These are phyloP conservation scores for Nymphalis io DNA, from an alignment of 1,140 invertebrate genomes.

Conservation along the genomic window DNA sequence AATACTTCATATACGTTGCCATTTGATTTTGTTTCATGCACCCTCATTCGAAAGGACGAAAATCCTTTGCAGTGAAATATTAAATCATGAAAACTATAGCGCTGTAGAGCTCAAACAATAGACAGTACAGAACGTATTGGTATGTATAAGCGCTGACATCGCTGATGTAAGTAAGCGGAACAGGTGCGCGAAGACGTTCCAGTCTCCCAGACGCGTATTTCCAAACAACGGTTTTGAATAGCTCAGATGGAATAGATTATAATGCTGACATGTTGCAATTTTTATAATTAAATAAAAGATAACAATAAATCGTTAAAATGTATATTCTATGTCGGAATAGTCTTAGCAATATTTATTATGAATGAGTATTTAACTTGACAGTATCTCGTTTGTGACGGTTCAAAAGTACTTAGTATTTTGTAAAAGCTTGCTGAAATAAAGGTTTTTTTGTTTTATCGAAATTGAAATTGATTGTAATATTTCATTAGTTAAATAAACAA, in stretches of 20 bases:
- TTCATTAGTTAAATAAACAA: no score
- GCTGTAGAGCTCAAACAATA: slow-evolving; percentile 33
- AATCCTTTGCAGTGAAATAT: slow-evolving; percentile 3
- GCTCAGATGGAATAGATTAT: background rate
- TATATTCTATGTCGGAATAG: background rate
- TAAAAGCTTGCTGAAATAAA: no score
- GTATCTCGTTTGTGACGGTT: background rate
- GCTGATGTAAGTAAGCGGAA: slow-evolving; percentile 29
- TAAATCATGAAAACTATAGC: slow-evolving; percentile 17
- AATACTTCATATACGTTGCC: background rate
- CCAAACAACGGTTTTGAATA: slow-evolving; percentile 16
- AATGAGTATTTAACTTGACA: background rate
- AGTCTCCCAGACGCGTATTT: slow-evolving; percentile 20
- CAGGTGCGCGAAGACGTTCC: slow-evolving; percentile 27
- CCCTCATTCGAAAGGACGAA: background rate
- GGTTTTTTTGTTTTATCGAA: no score
- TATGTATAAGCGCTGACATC: slow-evolving; percentile 34
- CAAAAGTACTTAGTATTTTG: no score
- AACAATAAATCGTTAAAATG: background rate
- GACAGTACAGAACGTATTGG: slow-evolving; percentile 18
- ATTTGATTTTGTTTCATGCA: background rate
- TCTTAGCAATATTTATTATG: background rate
- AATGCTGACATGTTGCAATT: background rate
- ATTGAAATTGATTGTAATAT: no score
- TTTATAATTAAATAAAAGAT: background rate